Evolutionary conservation across 2,113 vertebrate genomes (phyloP), one percentile per base, ranked within the genome.

Genomic region (Atrichornis clamosus): DNA sequence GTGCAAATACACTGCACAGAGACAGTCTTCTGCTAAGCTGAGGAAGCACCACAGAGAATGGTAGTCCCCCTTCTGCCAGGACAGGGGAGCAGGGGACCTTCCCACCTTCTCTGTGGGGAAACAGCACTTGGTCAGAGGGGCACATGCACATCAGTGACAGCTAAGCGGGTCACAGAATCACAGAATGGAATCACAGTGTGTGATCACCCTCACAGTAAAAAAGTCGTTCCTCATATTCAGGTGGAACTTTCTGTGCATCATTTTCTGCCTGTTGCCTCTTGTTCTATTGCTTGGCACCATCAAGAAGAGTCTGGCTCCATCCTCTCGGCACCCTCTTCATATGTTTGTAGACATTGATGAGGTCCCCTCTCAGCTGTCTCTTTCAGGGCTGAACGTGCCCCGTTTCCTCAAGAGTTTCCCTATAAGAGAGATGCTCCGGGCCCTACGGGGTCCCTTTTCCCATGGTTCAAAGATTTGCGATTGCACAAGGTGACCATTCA

Each of bases 111-210:
- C 32, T 26, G 27, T 49, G 7, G 28, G 46, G n/a, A 37, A 32
- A 42, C 6, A 24, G 8, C n/a, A 8, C 33, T 52, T 0, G 0
- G 6, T 20, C 30, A 39, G 32, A 58, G 15, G 58, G 78, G 39
- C 9, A 4, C 3, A 9, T 0, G 0, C 10, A 19, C 22, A 37
- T 3, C 19, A 10, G 35, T 15, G 44, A 49, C 39, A 41, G 41
- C 23, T 33, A 27, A 55, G 19, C 9, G 5, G 10, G 41, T 50
- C 58, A 60, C n/a, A 60, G 42, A 37, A 32, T 35, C 73, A 59
- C 26, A 18, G 72, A 37, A 47, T 30, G 21, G 27, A n/a, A n/a
- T n/a, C n/a, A n/a, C 55, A 47, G 15, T 24, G 26, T 42, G 7
- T 7, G 42, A 5, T 32, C 20, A 9, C 27, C 10, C 0, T 2